Conservation (phyloP, 1,140 invertebrate genomes). For the Theocolax elegans region DNA sequence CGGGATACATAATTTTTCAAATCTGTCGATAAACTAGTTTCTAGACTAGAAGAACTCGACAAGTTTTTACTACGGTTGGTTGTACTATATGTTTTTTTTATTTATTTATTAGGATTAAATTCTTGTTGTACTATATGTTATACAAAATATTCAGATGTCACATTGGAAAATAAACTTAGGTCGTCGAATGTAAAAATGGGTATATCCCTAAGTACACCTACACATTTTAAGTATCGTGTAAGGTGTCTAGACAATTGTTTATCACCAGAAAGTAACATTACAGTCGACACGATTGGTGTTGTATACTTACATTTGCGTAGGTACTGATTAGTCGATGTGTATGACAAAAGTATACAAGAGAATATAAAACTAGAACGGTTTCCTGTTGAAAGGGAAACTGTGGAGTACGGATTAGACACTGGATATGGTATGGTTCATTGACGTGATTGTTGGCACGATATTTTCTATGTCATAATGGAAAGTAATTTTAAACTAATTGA, state of each 20-base stretch:
- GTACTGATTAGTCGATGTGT: constrained; percentile 1
- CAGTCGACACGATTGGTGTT: not conserved
- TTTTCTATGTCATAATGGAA: constrained; percentile 3
- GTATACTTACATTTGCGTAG: constrained; percentile 31
- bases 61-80: too few relatives aligned
- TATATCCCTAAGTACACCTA: not conserved
- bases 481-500: too few relatives aligned
- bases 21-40: too few relatives aligned
- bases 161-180: not conserved
- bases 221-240: too few relatives aligned
- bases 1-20: too few relatives aligned
- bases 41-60: too few relatives aligned
- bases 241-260: constrained; percentile 32
- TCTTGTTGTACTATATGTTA: too few relatives aligned
- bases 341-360: not conserved
- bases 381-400: constrained; percentile 14
- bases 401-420: not conserved
- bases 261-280: constrained; percentile 7
- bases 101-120: too few relatives aligned
- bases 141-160: not conserved
- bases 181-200: constrained; percentile 5
- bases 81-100: too few relatives aligned
- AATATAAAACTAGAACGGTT: constrained; percentile 23
- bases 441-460: not conserved
- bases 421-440: constrained; percentile 2